phyloP scores from a whole-genome alignment of 2,113 vertebrate genomes.

The Malurus cyaneus region DNA sequence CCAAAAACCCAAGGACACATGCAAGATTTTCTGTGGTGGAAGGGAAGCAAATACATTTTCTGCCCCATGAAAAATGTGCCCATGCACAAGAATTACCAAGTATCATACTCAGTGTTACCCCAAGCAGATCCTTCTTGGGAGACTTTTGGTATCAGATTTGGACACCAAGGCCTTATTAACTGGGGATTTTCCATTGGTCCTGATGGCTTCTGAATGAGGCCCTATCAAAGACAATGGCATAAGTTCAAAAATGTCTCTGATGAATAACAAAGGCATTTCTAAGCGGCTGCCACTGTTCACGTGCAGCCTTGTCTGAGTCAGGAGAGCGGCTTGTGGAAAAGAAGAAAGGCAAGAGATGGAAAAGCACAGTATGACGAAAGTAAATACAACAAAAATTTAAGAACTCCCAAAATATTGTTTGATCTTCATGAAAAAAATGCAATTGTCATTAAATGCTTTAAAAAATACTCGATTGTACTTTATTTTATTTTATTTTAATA shows the following conservation, averaged over 20 bases:
- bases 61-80: not conserved
- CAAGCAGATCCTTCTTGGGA: not conserved
- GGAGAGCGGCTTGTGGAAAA: not conserved
- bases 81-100: not conserved
- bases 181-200: not conserved
- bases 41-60: not conserved
- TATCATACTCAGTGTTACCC: not conserved
- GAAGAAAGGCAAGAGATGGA: not conserved
- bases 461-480: too few relatives aligned
- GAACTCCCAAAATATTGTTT: not conserved
- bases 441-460: not conserved
- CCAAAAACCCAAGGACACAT: not conserved
- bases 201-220: not conserved
- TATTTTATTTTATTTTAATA: not conserved
- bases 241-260: not conserved
- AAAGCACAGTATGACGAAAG: not conserved
- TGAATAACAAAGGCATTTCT: not conserved
- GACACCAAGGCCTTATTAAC: not conserved
- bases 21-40: not conserved
- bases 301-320: not conserved
- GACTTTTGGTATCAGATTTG: not conserved
- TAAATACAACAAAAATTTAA: not conserved
- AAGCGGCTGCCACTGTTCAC: rapidly evolving
- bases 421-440: not conserved
- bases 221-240: not conserved